Evolutionary conservation across 2,888 invertebrate species (phyloP).

Genomic region (Drosophila bunnanda): DNA sequence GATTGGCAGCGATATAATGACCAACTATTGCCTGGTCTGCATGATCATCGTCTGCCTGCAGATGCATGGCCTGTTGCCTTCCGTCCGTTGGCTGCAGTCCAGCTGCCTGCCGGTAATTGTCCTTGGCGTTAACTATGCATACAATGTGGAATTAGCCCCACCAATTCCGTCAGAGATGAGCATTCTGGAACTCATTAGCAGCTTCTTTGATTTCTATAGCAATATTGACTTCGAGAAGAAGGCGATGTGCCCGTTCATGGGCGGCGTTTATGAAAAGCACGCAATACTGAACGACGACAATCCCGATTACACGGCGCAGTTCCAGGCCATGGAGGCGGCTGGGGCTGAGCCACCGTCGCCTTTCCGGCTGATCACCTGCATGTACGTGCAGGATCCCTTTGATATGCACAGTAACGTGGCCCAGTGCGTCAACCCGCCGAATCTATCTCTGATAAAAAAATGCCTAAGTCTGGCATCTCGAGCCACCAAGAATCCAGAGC

Average conservation of each 20-base stretch:
- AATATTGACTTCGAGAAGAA: conserved; percentile 86
- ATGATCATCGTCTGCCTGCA: conserved; percentile 90
- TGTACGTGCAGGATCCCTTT: conserved; percentile 83
- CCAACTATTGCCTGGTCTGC: conserved; percentile 89
- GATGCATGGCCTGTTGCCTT: conserved; percentile 85
- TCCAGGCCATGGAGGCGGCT: conserved; percentile 30
- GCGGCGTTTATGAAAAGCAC: conserved; percentile 84
- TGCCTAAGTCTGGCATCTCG: conserved; percentile 57
- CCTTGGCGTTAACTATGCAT: conserved; percentile 70
- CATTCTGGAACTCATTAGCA: conserved; percentile 86
- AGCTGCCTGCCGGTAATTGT: conserved; percentile 78
- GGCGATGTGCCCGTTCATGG: conserved; percentile 88
- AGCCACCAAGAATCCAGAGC: conserved; percentile 38
- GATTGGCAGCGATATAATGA: conserved; percentile 82
- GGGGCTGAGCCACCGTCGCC: conserved; percentile 40
- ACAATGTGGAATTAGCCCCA: conserved; percentile 66
- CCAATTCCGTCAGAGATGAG: conserved; percentile 70
- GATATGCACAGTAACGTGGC: conserved; percentile 79
- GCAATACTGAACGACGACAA: conserved; percentile 26
- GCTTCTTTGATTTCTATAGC: conserved; percentile 89
- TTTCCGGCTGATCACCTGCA: conserved; percentile 52
- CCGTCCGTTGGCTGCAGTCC: conserved; percentile 85
- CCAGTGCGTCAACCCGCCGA: conserved; percentile 61
- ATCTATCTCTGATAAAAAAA: conserved; percentile 65
- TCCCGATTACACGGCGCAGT: conserved; percentile 67